phyloP scores from a whole-genome alignment of 1,140 invertebrate genomes.

The Euura saliciscinereae region DNA sequence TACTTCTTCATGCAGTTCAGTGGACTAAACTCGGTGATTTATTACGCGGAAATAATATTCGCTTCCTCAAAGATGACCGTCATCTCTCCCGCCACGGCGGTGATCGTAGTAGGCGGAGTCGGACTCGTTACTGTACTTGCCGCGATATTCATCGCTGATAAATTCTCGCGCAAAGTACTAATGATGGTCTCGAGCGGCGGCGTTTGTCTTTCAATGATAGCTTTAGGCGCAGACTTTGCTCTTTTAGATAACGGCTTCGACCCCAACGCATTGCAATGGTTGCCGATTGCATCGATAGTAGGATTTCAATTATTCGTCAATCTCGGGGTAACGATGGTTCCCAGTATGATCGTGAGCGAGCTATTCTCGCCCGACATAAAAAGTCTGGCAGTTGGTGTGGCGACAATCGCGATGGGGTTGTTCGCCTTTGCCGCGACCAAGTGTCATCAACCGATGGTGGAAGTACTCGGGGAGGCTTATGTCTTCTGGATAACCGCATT shows the following conservation, averaged over 20 bases:
- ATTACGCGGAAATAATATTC: constrained; percentile 46
- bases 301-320: constrained; percentile 69
- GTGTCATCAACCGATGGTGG: constrained; percentile 70
- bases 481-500: constrained; percentile 77
- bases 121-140: constrained; percentile 29
- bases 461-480: constrained; percentile 68
- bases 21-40: constrained; percentile 39
- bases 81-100: constrained; percentile 37
- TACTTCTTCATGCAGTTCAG: constrained; percentile 34
- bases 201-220: neutral
- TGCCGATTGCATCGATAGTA: constrained; percentile 65
- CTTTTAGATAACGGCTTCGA: neutral
- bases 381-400: constrained; percentile 71
- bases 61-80: constrained; percentile 31
- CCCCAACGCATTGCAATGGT: constrained; percentile 50
- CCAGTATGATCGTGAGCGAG: constrained; percentile 75
- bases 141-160: constrained; percentile 35
- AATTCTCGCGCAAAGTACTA: constrained; percentile 34
- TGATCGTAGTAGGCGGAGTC: constrained; percentile 36
- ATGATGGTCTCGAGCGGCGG: constrained; percentile 28
- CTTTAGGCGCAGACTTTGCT: neutral
- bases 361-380: constrained; percentile 75
- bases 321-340: constrained; percentile 74
- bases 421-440: constrained; percentile 78
- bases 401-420: constrained; percentile 72